Evolutionary conservation across 2,888 invertebrate species (phyloP), one percentile per base, ranked within the genome.

Genomic region (Torymus tubicola): DNA sequence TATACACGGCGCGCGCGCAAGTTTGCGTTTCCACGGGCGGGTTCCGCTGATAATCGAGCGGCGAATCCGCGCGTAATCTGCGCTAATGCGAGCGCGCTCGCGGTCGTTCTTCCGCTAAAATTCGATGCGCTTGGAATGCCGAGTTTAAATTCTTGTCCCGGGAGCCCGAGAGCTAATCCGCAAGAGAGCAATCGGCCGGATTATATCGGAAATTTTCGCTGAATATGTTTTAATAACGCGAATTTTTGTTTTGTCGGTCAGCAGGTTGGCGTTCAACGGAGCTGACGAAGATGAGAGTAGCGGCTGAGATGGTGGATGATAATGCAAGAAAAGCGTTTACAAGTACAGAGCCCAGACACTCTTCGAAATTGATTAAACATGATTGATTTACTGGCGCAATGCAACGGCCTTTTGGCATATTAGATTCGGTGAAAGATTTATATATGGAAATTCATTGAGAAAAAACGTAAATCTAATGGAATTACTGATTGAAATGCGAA

Each of bases 31-130:
- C 57, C 16, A 18, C 77, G 18, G 16, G 4, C 21, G 12, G 52
- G 18, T 65, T 31, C 53, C 72, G 61, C 24, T 14, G 69, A 74
- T 79, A 79, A 79, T 73, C 68, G 68, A 63, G 57, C 63, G n/a
- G 16, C 57, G 55, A 55, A 72, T 78, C 78, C 61, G 18, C 61
- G 18, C 31, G 21, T 53, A 67, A 75, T 52, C 60, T 53, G 13
- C 58, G 42, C n/a, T 69, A 69, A 76, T 61, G 18, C 68, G 55
- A 13, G 42, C 60, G 21, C 21, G 21, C 60, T 8, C 58, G 70
- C 57, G 18, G 24, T 8, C 8, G 31, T 16, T 64, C 11, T 42
- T 42, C 42, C 42, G 42, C 42, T 42, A 42, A 42, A 42, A 42
- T 42, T 42, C 42, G 42, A 42, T 42, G 42, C 42, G 8, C 42